phyloP scores from a whole-genome alignment of 2,888 invertebrate genomes.

The Ophioninae sp. region DNA sequence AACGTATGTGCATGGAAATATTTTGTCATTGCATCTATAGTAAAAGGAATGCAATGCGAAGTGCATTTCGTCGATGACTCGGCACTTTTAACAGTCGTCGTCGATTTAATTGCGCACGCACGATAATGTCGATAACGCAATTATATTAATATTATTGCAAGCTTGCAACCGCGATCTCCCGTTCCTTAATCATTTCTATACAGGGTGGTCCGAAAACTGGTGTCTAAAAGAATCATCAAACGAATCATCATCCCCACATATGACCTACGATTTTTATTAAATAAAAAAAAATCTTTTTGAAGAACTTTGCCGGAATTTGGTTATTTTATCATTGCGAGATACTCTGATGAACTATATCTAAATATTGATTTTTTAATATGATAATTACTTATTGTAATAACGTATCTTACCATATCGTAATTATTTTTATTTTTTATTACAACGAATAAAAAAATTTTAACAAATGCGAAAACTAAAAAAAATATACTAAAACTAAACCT shows the following conservation, averaged over 20 bases:
- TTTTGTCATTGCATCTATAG: not conserved
- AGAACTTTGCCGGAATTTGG: not conserved
- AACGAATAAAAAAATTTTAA: too few species aligned
- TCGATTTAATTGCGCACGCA: constrained; percentile 13
- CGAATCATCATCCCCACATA: not conserved
- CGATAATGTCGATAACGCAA: constrained; percentile 33
- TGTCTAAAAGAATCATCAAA: not conserved
- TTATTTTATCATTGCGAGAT: not conserved
- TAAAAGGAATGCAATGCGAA: not conserved
- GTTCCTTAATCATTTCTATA: constrained; percentile 32
- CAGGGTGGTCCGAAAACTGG: not conserved
- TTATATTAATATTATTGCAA: constrained; percentile 19
- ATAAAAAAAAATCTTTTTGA: not conserved
- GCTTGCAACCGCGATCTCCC: not conserved
- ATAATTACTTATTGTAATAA: too few species aligned
- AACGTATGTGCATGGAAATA: constrained; percentile 5
- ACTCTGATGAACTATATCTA: not conserved
- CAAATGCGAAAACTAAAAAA: too few species aligned
- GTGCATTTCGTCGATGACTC: constrained; percentile 7
- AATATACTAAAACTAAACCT: too few species aligned
- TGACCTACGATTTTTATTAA: not conserved
- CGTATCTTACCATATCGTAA: too few species aligned
- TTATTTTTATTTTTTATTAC: too few species aligned
- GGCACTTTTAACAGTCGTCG: constrained; percentile 11
- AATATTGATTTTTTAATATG: not conserved